Base-by-base conservation (phyloP, 2,113 vertebrate species). In the Melanerpes aurifrons region DNA sequence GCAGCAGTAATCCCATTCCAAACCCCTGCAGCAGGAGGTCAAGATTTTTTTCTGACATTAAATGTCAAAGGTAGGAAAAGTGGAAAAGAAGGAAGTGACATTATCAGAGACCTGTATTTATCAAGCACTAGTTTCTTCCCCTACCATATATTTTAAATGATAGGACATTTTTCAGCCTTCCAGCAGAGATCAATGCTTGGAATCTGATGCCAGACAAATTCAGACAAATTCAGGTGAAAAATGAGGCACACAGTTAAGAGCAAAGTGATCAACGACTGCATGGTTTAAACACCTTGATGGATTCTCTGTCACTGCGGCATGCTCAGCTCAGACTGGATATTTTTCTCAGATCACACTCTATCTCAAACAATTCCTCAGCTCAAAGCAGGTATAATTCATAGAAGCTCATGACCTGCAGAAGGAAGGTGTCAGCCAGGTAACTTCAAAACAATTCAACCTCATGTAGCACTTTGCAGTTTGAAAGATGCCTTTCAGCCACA, bases 171-270 rank as follows among this genome's bases (percentile, higher is more conserved):
- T 87, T 86, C 85, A 77, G 54, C 22, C 53, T 71, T 48, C 28
- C 37, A 83, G 76, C 15, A 88, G 72, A 94, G 80, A 90, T 81
- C 66, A 89, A 12, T 81, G 54, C 25, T 48, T 92, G 58, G 85
- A 94, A 90, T 37, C 40, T 45, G 28, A 93, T 91, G 48, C 37
- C 58, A 67, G 76, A 82, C 15, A 82, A 91, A 93, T 37, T 68
- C 66, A 87, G 74, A 70, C 40, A 83, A 92, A 83, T 50, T 45
- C 62, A 87, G 10, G 43, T 88, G 35, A 90, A 84, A 93, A 92
- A 69, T 50, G 70, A 95, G 59, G 47, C 56, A 79, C 7, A 13
- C 3, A 48, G 54, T 74, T 74, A 75, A 84, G 48, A 77, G 40
- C 43, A 85, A 86, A 82, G 56, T 58, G 63, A 79, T 82, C 82